A percentile compares a stretch with the other conserved stretches of the same genome.
Evolutionary conservation across 2,797 vertebrate genomes (phyloP).

Genomic region (Galaxias olidus): DNA sequence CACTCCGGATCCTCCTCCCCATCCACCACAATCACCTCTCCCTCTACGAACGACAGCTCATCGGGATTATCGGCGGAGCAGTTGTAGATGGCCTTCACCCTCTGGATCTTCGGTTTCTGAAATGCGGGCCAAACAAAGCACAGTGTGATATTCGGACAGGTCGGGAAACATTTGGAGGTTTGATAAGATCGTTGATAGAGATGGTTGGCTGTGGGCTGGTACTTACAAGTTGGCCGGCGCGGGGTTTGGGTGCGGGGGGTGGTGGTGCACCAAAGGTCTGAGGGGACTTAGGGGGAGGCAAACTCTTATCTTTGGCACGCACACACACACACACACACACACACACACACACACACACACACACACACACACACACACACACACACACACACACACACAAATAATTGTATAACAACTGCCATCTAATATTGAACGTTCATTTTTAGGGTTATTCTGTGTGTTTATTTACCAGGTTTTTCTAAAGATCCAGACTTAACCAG

Average conservation of each 20-base stretch:
- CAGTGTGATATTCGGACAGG: no score
- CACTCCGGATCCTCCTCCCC: slow-evolving; percentile 94
- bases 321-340: no score
- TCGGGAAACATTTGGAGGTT: no score
- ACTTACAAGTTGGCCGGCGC: slow-evolving; percentile 82
- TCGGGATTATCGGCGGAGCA: slow-evolving; percentile 90
- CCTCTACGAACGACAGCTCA: slow-evolving; percentile 90
- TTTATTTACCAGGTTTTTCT: slow-evolving; percentile 68
- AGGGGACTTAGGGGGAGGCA: slow-evolving; percentile 29
- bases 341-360: no score
- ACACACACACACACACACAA: neutral
- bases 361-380: slow-evolving; percentile 6
- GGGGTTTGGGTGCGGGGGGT: slow-evolving; percentile 87
- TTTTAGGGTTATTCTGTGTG: slow-evolving; percentile 8
- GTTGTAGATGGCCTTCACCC: slow-evolving; percentile 93
- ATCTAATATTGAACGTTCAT: neutral
- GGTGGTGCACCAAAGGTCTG: slow-evolving; percentile 59
- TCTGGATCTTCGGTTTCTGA: slow-evolving; percentile 85
- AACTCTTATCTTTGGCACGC: slow-evolving; percentile 53
- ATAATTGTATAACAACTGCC: neutral
- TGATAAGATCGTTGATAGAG: no score
- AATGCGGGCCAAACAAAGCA: neutral
- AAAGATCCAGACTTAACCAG: slow-evolving; percentile 61
- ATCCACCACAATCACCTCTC: slow-evolving; percentile 92
- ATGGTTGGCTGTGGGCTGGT: neutral